Conservation (phyloP, 2,797 vertebrate genomes). For the Psittacula echo region DNA sequence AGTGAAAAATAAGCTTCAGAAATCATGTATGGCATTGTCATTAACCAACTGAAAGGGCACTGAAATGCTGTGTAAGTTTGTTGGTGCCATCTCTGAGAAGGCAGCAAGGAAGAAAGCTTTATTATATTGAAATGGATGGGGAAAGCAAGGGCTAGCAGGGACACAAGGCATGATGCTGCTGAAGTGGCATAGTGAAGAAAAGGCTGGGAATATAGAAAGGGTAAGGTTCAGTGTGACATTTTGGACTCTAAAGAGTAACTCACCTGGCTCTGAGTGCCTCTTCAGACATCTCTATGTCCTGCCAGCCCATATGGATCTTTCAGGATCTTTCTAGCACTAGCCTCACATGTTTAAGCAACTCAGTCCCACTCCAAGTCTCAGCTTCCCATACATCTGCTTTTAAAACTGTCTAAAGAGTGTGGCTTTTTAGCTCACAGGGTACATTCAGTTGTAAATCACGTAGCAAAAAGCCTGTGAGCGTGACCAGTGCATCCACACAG, state of each 20-base stretch:
- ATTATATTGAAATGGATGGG: background rate
- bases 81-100: background rate
- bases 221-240: background rate
- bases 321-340: background rate
- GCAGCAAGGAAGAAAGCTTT: background rate
- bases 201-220: background rate
- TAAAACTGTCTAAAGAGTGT: background rate
- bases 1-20: background rate
- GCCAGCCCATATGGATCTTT: background rate
- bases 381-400: background rate
- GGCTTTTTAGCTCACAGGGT: background rate
- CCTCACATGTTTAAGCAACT: background rate
- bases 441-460: background rate
- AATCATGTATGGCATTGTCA: accelerated
- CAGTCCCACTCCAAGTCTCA: background rate
- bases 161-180: background rate
- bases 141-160: background rate
- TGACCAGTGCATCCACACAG: background rate
- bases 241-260: background rate
- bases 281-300: background rate
- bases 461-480: background rate
- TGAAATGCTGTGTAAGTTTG: background rate
- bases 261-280: background rate
- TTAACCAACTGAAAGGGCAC: background rate
- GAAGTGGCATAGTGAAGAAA: background rate